A percentile compares a stretch with the other conserved stretches of the same genome.
phyloP scores from a whole-genome alignment of 2,113 vertebrate genomes.

The Dunckerocampus dactyliophorus region DNA sequence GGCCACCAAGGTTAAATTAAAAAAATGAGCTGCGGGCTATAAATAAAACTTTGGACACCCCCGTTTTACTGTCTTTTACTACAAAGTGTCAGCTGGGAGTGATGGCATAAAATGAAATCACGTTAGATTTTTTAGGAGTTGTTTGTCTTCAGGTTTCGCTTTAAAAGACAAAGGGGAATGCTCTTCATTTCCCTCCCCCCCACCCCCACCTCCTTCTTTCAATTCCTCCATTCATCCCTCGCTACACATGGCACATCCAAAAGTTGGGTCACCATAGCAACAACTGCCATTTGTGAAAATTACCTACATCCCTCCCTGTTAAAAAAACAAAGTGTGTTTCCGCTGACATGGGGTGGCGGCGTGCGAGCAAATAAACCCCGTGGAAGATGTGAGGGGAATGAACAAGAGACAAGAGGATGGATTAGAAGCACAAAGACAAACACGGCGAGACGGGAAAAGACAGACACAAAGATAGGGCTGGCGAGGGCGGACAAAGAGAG shows the following conservation, averaged over 20 bases:
- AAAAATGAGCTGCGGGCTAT: no score
- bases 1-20: no score
- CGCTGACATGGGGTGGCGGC: slow-evolving; percentile 49
- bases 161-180: slow-evolving; percentile 13
- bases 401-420: slow-evolving; percentile 1
- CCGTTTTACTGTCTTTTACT: no score
- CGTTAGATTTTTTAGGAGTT: not conserved
- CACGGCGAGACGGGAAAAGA: slow-evolving; percentile 32
- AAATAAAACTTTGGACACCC: no score
- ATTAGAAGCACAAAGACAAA: slow-evolving; percentile 33
- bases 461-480: slow-evolving; percentile 29
- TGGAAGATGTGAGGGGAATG: slow-evolving; percentile 2
- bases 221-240: slow-evolving; percentile 58
- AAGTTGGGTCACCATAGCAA: slow-evolving; percentile 78
- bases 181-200: not conserved
- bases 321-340: slow-evolving; percentile 25
- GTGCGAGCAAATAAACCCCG: slow-evolving; percentile 38
- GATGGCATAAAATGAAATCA: no score
- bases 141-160: slow-evolving; percentile 5
- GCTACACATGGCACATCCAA: slow-evolving; percentile 62
- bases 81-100: no score
- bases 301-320: slow-evolving; percentile 65
- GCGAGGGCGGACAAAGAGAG: slow-evolving; percentile 24
- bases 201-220: slow-evolving; percentile 32
- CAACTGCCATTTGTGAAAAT: slow-evolving; percentile 73